These are phyloP conservation scores for Marasmarcha lunaedactyla DNA, from an alignment of 2,888 invertebrate genomes.

Conservation along the genomic window DNA sequence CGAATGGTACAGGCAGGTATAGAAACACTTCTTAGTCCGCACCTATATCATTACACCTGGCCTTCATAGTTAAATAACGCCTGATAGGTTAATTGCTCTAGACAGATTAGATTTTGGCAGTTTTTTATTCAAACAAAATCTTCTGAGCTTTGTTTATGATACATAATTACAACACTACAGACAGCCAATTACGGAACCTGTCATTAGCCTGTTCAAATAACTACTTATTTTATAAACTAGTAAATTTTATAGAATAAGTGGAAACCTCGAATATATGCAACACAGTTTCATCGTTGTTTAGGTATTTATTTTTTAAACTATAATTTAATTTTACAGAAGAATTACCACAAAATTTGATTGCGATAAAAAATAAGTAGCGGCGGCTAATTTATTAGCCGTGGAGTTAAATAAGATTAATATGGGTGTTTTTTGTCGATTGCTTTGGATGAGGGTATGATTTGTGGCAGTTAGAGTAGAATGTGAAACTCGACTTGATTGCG, in stretches of 20 bases:
- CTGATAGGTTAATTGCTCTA: conserved; percentile 65
- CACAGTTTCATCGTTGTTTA: conserved; percentile 19
- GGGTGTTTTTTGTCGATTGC: conserved; percentile 30
- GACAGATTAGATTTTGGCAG: conserved; percentile 60
- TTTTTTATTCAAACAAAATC: conserved; percentile 42
- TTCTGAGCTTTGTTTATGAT: conserved; percentile 57
- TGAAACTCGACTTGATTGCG: background rate
- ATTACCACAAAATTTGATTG: conserved; percentile 29
- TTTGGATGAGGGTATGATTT: conserved; percentile 36
- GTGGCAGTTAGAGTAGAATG: conserved; percentile 17
- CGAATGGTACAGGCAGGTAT: conserved; percentile 17
- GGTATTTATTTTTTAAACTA: conserved; percentile 47
- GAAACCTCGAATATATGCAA: background rate
- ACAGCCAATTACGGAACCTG: conserved; percentile 57
- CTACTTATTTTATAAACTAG: conserved; percentile 44
- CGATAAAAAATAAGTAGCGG: conserved; percentile 24
- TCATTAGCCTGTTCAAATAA: conserved; percentile 65
- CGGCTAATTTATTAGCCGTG: conserved; percentile 33
- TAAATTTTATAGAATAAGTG: background rate
- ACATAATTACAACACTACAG: conserved; percentile 58
- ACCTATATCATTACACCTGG: conserved; percentile 38
- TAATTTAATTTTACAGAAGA: conserved; percentile 33
- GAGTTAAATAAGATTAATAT: conserved; percentile 53
- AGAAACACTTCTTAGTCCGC: conserved; percentile 7
- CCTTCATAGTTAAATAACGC: conserved; percentile 56